Conservation (phyloP, 2,888 invertebrate species). For the Phoenoteleia sp. region DNA sequence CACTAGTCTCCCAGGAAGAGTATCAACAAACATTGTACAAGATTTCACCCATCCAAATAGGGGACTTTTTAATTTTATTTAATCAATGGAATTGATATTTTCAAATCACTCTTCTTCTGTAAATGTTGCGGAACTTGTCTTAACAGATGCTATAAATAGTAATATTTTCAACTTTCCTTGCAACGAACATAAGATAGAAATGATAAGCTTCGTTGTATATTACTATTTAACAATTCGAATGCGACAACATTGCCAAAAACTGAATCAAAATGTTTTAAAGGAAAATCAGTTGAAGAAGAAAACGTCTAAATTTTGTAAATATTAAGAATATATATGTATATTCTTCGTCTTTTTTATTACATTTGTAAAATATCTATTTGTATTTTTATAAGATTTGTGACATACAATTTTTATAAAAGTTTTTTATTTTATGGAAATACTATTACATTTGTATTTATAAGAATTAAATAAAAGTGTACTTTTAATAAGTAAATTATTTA, state of each 20-base stretch:
- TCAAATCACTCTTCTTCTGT: not conserved
- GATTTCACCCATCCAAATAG: not conserved
- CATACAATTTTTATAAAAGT: too few species aligned
- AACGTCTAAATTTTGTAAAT: not conserved
- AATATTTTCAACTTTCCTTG: not conserved
- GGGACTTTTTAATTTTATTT: not conserved
- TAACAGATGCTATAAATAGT: not conserved
- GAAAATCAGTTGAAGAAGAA: slow-evolving; percentile 1
- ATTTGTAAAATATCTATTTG: too few species aligned
- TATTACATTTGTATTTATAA: too few species aligned
- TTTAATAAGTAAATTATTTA: too few species aligned
- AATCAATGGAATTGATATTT: not conserved
- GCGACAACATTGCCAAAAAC: not conserved
- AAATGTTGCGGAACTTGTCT: not conserved
- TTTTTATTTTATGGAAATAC: too few species aligned
- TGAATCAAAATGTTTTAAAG: not conserved
- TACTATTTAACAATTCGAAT: not conserved
- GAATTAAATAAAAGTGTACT: too few species aligned
- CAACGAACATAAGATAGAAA: not conserved
- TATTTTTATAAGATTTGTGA: too few species aligned
- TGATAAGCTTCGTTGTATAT: not conserved
- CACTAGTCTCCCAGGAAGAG: too few species aligned
- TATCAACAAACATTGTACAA: not conserved
- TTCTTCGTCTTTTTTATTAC: too few species aligned
- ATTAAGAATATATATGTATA: too few species aligned